A percentile compares a stretch with the other conserved stretches of the same genome.
Conservation (phyloP, 1,140 invertebrate species). For the Hylaeus volcanicus region DNA sequence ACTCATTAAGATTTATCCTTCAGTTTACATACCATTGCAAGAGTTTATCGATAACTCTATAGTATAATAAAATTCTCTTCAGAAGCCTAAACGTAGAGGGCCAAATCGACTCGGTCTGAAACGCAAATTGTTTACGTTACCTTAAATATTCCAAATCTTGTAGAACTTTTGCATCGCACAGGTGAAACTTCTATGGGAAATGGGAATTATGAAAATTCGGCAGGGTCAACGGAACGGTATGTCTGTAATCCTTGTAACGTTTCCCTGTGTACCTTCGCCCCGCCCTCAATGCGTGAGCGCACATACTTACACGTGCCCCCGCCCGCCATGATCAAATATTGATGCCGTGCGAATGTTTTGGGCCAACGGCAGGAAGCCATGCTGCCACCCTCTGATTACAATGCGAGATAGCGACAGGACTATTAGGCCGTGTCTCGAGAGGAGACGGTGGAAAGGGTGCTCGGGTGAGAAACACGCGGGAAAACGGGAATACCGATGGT, state of each 20-base stretch:
- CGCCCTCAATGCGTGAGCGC: constrained; percentile 10
- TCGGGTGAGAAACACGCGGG: constrained; percentile 22
- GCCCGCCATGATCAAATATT: constrained; percentile 54
- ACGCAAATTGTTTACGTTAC: not conserved
- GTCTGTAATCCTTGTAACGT: constrained; percentile 10
- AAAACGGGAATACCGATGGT: constrained; percentile 13
- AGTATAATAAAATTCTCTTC: too few relatives aligned
- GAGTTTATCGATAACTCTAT: too few relatives aligned
- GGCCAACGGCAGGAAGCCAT: constrained; percentile 43
- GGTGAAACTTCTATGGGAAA: not conserved
- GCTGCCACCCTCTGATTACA: constrained; percentile 55
- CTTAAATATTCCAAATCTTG: not conserved
- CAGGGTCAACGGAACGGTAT: not conserved
- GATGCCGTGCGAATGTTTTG: constrained; percentile 44
- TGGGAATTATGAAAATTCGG: not conserved
- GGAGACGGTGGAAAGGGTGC: constrained; percentile 1
- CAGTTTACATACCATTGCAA: too few relatives aligned
- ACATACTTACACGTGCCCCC: not conserved
- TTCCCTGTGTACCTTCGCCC: constrained; percentile 5
- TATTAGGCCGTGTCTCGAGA: constrained; percentile 54
- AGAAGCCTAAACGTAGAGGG: too few relatives aligned
- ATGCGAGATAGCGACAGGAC: constrained; percentile 52
- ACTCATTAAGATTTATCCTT: too few relatives aligned
- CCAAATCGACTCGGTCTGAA: too few relatives aligned
- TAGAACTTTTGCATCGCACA: not conserved